phyloP scores from a whole-genome alignment of 2,888 invertebrate genomes.

The Eristalis intricaria region DNA sequence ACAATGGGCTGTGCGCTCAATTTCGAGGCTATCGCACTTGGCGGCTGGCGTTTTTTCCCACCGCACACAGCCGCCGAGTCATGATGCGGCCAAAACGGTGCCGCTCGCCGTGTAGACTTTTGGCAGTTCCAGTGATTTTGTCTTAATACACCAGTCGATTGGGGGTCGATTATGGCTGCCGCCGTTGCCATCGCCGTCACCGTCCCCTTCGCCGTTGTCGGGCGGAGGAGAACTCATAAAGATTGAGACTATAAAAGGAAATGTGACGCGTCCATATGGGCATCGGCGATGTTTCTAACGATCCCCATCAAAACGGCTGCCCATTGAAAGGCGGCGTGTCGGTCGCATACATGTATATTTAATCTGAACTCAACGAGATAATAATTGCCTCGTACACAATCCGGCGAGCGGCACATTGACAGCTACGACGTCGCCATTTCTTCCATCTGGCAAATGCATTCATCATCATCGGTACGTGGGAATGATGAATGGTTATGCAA shows the following conservation, averaged over 20 bases:
- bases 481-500: slow-evolving; percentile 66
- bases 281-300: slow-evolving; percentile 53
- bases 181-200: not conserved
- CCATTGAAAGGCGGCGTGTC: slow-evolving; percentile 6
- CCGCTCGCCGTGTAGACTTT: slow-evolving; percentile 15
- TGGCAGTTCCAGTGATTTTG: slow-evolving; percentile 73
- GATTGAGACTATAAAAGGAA: slow-evolving; percentile 42
- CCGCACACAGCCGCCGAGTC: slow-evolving; percentile 33
- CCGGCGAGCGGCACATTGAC: slow-evolving; percentile 33
- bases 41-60: slow-evolving; percentile 59
- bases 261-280: slow-evolving; percentile 27
- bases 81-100: slow-evolving; percentile 31
- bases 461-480: slow-evolving; percentile 58
- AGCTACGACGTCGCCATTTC: slow-evolving; percentile 42
- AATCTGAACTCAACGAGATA: slow-evolving; percentile 42
- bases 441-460: slow-evolving; percentile 66
- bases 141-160: slow-evolving; percentile 75
- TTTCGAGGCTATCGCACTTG: slow-evolving; percentile 69
- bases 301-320: not conserved
- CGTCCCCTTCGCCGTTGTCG: not conserved
- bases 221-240: slow-evolving; percentile 24
- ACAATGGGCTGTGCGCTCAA: slow-evolving; percentile 67
- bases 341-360: not conserved
- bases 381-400: slow-evolving; percentile 58
- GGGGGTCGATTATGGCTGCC: slow-evolving; percentile 75